Conservation (phyloP, 2,113 vertebrate genomes). For the Cacatua alba region DNA sequence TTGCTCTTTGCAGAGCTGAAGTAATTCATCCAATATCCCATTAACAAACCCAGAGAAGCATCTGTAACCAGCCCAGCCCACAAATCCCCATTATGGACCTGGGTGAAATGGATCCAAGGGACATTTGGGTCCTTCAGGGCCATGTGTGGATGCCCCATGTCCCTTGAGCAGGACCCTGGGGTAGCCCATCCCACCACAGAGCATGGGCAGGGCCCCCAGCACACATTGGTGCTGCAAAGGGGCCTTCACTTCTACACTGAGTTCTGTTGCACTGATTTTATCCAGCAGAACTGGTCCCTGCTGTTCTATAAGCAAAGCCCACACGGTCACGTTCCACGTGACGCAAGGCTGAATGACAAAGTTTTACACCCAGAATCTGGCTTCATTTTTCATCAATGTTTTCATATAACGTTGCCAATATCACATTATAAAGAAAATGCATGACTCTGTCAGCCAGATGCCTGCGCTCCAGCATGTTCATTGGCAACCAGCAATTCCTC, state of each 20-base stretch:
- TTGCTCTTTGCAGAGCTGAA: background rate
- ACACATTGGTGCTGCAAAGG: rapidly evolving
- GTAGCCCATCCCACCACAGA: rapidly evolving
- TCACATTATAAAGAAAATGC: rapidly evolving
- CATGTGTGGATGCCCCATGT: background rate
- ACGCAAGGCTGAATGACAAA: background rate
- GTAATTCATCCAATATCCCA: rapidly evolving
- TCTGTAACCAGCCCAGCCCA: background rate
- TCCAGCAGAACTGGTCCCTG: background rate
- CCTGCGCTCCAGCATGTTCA: background rate
- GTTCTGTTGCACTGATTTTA: background rate
- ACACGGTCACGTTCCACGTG: background rate
- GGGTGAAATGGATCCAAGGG: background rate
- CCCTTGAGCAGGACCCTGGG: rapidly evolving
- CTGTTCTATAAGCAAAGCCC: background rate
- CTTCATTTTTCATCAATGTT: background rate
- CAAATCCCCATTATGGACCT: background rate
- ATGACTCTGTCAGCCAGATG: background rate
- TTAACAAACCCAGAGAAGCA: background rate
- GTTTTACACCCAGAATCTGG: background rate
- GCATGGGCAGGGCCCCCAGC: background rate
- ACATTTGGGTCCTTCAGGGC: background rate
- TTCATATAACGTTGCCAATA: background rate
- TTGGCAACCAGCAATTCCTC: background rate
- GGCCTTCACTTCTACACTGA: rapidly evolving